phyloP scores from a whole-genome alignment of 2,888 invertebrate species.

The Ryuthela nishihirai region DNA sequence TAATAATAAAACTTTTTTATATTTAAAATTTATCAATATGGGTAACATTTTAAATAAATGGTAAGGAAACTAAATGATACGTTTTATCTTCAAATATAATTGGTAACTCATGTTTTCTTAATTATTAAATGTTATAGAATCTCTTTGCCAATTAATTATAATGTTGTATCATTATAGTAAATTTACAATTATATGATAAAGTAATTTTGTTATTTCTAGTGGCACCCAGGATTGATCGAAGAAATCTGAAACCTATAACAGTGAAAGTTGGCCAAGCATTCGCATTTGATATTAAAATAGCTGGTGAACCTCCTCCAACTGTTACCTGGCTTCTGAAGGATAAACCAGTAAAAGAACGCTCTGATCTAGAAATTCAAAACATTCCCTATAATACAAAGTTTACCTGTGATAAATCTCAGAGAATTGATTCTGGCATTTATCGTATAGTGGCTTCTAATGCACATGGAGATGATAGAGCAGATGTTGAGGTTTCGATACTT shows the following conservation, averaged over 20 bases:
- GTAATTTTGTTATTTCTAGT: constrained; percentile 61
- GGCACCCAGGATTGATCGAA: constrained; percentile 95
- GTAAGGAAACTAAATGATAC: no score
- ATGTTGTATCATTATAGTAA: no score
- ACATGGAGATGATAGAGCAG: constrained; percentile 83
- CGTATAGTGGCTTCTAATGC: constrained; percentile 82
- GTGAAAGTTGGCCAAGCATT: constrained; percentile 55
- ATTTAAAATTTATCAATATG: no score
- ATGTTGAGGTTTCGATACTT: constrained; percentile 81
- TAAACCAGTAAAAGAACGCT: constrained; percentile 49
- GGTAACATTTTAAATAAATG: no score
- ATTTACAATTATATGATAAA: no score
- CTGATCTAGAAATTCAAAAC: constrained; percentile 57
- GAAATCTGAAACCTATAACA: constrained; percentile 60
- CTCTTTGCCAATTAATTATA: no score
- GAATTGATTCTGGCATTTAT: constrained; percentile 84
- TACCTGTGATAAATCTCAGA: constrained; percentile 76
- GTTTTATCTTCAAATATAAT: no score
- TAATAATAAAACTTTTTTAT: no score
- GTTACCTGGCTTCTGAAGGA: constrained; percentile 86
- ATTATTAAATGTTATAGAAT: no score
- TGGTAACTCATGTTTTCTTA: no score
- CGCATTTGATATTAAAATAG: constrained; percentile 54
- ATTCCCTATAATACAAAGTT: constrained; percentile 83
- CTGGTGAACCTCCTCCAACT: constrained; percentile 67